phyloP scores from a whole-genome alignment of 2,113 vertebrate species.

The Perccottus glenii region DNA sequence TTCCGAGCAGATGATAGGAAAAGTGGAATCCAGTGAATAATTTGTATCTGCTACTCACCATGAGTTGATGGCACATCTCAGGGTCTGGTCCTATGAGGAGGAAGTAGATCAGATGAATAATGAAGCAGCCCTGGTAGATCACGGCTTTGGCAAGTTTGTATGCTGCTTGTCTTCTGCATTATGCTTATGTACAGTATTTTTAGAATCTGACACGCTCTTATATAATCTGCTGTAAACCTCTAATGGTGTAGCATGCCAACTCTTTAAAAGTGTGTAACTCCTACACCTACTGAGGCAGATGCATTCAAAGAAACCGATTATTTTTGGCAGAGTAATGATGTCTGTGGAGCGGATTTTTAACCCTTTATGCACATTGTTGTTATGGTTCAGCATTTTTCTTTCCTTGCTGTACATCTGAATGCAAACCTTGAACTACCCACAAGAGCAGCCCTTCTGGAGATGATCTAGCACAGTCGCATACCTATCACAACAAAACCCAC shows the following conservation, averaged over 20 bases:
- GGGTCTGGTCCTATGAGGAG: constrained; percentile 34
- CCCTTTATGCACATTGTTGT: no score
- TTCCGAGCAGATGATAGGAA: constrained; percentile 6
- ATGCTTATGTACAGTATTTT: constrained; percentile 3
- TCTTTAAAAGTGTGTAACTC: constrained; percentile 25
- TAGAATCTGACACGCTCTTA: constrained; percentile 15
- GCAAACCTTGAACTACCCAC: no score
- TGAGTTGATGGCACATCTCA: constrained; percentile 20
- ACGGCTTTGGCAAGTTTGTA: constrained; percentile 17
- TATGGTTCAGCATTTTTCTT: no score
- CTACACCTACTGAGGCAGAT: neutral
- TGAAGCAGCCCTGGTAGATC: constrained; percentile 31
- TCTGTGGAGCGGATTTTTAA: no score
- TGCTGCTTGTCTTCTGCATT: neutral
- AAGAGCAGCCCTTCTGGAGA: no score
- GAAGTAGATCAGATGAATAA: constrained; percentile 56
- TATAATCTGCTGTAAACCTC: constrained; percentile 18
- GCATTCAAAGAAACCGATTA: constrained; percentile 22
- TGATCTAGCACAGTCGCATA: no score
- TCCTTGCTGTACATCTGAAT: no score
- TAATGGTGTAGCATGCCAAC: constrained; percentile 21
- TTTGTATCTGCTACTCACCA: neutral
- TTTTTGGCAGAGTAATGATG: constrained; percentile 37
- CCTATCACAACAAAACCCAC: no score
- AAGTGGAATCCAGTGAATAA: constrained; percentile 9